These are phyloP conservation scores for Acrossocheilus fasciatus DNA, from an alignment of 2,797 vertebrate genomes.

Conservation along the genomic window DNA sequence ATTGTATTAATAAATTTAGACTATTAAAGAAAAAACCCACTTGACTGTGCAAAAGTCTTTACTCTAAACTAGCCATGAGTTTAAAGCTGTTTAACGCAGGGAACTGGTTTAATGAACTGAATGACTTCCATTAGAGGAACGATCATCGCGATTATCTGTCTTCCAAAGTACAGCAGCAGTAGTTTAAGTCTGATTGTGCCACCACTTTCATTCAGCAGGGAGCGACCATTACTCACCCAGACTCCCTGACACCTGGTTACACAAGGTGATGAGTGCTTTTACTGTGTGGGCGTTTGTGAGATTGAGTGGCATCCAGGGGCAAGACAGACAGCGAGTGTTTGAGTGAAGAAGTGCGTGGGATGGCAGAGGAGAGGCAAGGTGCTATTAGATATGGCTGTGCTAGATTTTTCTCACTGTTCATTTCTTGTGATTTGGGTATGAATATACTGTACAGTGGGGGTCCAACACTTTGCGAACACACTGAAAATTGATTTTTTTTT, in stretches of 20 bases:
- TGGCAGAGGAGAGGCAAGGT: constrained; percentile 12
- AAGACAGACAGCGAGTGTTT: constrained; percentile 33
- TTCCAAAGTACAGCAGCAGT: constrained; percentile 1
- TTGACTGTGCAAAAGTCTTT: neutral
- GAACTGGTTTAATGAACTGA: constrained; percentile 4
- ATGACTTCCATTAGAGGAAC: neutral
- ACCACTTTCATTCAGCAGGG: constrained; percentile 14
- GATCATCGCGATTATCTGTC: constrained; percentile 15
- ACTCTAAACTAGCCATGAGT: neutral
- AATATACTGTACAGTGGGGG: neutral
- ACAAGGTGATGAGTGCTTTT: constrained; percentile 43
- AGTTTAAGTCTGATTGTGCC: constrained; percentile 10
- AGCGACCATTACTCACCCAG: constrained; percentile 25
- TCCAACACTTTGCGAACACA: neutral
- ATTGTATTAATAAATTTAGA: neutral
- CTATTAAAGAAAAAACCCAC: neutral
- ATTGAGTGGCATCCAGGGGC: constrained; percentile 32
- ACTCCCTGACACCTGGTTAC: constrained; percentile 45
- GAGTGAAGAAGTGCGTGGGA: constrained; percentile 30
- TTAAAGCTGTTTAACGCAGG: neutral
- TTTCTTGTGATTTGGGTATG: constrained; percentile 4
- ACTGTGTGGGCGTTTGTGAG: constrained; percentile 19
- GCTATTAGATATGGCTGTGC: constrained; percentile 2
- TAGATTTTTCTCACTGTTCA: constrained; percentile 8
- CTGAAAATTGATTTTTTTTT: neutral